Conservation (phyloP, 1,140 invertebrate genomes). For the Hypothenemus hampei region DNA sequence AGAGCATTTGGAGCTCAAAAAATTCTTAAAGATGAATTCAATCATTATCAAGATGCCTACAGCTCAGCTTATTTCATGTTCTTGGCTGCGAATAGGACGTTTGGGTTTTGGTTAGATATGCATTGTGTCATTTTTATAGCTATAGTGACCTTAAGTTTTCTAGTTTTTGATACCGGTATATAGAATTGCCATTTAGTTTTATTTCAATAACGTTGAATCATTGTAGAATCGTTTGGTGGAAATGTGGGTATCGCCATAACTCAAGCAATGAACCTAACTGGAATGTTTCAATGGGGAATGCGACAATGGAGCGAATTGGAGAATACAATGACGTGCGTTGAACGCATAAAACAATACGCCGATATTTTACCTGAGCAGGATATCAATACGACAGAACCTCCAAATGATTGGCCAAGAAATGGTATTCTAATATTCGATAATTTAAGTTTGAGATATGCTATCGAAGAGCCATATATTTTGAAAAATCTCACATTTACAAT, state of each 20-base stretch:
- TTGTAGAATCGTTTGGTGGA: conserved; percentile 47
- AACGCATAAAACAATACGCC: conserved; percentile 49
- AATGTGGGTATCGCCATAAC: conserved; percentile 56
- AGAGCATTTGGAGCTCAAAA: conserved; percentile 64
- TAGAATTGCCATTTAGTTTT: conserved; percentile 10
- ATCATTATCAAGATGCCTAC: conserved; percentile 53
- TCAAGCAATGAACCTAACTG: conserved; percentile 52
- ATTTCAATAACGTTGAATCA: not conserved
- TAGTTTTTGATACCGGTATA: conserved; percentile 47
- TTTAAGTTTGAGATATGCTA: conserved; percentile 64
- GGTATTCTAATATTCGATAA: conserved; percentile 39
- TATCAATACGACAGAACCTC: conserved; percentile 46
- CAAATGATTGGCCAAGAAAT: conserved; percentile 36
- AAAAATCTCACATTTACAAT: conserved; percentile 60
- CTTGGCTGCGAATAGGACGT: conserved; percentile 58
- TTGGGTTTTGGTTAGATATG: conserved; percentile 58
- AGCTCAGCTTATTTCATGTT: conserved; percentile 64
- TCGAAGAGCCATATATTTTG: conserved; percentile 59
- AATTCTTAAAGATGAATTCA: conserved; percentile 67
- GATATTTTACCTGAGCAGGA: conserved; percentile 31
- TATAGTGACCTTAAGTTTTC: conserved; percentile 54
- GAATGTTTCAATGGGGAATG: conserved; percentile 68
- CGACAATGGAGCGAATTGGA: conserved; percentile 68
- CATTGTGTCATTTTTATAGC: conserved; percentile 65
- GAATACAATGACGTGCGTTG: conserved; percentile 63